Conservation (phyloP, 2,888 invertebrate species). For the Dolichomitus sp. region DNA sequence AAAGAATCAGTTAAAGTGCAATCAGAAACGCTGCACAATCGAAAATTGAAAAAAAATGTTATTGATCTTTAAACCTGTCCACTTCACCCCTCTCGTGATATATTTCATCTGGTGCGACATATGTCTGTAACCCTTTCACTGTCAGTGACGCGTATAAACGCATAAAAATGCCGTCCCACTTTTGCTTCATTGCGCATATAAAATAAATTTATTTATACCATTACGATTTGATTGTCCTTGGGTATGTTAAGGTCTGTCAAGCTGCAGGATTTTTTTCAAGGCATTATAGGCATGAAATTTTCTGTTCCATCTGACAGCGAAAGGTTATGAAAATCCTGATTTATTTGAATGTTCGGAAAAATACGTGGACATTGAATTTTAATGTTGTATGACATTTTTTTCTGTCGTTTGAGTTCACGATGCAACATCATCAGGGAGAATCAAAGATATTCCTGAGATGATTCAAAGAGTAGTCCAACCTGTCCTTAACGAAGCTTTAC, state of each 20-base stretch:
- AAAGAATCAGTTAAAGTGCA: not conserved
- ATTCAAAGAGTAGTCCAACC: slow-evolving; percentile 34
- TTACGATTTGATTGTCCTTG: no score
- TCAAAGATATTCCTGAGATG: slow-evolving; percentile 7
- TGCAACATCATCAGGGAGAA: slow-evolving; percentile 15
- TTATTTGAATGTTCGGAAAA: not conserved
- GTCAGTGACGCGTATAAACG: no score
- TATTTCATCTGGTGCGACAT: no score
- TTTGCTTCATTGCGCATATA: no score
- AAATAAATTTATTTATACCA: no score
- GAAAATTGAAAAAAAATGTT: not conserved
- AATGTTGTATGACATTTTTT: not conserved
- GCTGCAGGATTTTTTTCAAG: no score
- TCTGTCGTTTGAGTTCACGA: not conserved
- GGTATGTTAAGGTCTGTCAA: no score
- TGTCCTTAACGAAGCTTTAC: slow-evolving; percentile 67
- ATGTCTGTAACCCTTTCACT: no score
- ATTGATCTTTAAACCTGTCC: not conserved
- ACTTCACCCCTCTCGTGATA: no score
- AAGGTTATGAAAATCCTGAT: not conserved
- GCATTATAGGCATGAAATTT: no score
- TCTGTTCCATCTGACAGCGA: no score
- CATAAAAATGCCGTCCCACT: no score
- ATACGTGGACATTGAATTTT: not conserved
- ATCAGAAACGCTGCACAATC: not conserved